These are phyloP conservation scores for Megaceryle alcyon DNA, from an alignment of 2,797 vertebrate genomes.

Conservation along the genomic window DNA sequence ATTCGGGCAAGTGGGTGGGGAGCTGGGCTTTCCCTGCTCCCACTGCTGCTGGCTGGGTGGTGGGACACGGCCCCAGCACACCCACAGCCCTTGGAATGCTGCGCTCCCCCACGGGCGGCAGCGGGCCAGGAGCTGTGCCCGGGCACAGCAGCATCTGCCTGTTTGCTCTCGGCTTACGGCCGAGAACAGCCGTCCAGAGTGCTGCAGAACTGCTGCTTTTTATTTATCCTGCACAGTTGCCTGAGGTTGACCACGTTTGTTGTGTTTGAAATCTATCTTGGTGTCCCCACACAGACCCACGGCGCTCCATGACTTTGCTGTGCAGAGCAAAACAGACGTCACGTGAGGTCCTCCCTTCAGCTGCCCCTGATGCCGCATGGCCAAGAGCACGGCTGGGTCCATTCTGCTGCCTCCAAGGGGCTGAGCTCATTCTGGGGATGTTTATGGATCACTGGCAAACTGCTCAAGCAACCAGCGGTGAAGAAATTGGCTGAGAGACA, in stretches of 20 bases:
- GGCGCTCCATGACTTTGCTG: background rate
- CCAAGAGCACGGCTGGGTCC: background rate
- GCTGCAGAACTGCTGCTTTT: background rate
- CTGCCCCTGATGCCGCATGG: background rate
- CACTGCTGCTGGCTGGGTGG: background rate
- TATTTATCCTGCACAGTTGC: background rate
- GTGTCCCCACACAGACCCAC: background rate
- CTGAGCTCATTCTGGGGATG: background rate
- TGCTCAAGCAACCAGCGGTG: background rate
- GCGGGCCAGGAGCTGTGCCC: background rate
- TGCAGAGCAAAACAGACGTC: background rate
- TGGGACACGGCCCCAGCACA: background rate
- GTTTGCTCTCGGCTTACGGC: background rate
- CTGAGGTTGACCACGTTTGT: background rate
- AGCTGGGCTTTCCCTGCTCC: background rate
- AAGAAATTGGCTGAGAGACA: background rate
- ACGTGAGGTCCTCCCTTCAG: background rate
- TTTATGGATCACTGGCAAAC: background rate
- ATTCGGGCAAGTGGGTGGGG: background rate
- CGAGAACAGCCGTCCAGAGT: background rate
- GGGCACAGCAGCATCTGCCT: background rate
- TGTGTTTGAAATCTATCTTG: background rate
- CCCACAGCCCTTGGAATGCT: background rate
- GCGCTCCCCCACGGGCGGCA: background rate
- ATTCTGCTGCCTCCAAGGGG: background rate